Evolutionary conservation across 2,888 invertebrate genomes (phyloP).

Genomic region (Aphodius sticticus): DNA sequence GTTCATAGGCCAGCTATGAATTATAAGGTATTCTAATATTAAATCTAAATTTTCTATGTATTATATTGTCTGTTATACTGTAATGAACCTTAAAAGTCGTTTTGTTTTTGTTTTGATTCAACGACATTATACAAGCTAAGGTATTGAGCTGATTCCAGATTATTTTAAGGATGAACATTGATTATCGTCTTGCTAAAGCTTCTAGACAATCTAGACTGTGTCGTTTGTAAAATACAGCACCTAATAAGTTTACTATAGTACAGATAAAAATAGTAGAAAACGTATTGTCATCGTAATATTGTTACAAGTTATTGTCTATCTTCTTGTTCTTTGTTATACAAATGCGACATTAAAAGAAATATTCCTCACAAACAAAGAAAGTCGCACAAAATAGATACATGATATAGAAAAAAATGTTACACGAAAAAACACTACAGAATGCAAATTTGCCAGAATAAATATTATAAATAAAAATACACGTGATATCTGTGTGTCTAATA

Average conservation of each 20-base stretch:
- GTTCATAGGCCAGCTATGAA: slow-evolving; percentile 50
- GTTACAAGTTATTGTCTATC: not conserved
- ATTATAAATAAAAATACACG: no score
- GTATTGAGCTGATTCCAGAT: slow-evolving; percentile 4
- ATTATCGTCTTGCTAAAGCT: slow-evolving; percentile 4
- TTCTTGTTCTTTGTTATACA: not conserved
- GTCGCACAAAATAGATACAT: not conserved
- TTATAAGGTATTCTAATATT: not conserved
- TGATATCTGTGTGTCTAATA: no score
- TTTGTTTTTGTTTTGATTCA: not conserved
- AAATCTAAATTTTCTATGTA: slow-evolving; percentile 27
- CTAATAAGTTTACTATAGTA: not conserved
- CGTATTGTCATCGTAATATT: not conserved
- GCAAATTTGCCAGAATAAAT: no score
- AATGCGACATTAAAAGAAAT: not conserved
- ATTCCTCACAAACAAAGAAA: not conserved
- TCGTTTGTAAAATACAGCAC: not conserved
- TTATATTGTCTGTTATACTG: not conserved
- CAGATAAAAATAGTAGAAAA: not conserved
- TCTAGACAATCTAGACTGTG: not conserved
- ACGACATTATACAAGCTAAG: not conserved
- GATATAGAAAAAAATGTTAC: no score
- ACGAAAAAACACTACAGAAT: no score
- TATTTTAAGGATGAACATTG: not conserved
- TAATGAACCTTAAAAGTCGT: slow-evolving; percentile 9